A percentile compares a stretch with the other conserved stretches of the same genome.
phyloP scores from a whole-genome alignment of 2,888 invertebrate genomes.

The Lepidochitona cinerea region DNA sequence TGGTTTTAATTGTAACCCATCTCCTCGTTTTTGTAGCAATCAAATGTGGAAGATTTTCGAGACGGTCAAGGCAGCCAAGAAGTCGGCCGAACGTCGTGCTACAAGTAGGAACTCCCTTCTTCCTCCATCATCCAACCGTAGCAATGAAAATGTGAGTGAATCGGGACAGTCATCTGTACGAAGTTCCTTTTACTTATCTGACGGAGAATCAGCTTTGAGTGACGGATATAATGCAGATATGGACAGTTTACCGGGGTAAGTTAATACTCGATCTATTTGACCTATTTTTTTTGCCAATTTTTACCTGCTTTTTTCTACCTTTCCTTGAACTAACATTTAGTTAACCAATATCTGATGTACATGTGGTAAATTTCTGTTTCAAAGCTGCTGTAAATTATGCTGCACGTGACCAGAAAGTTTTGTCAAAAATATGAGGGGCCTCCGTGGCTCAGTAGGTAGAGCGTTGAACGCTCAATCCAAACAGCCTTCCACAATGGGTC shows the following conservation, averaged over 20 bases:
- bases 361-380: too few relatives aligned
- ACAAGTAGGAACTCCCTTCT: neutral
- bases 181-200: constrained; percentile 63
- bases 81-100: constrained; percentile 21
- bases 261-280: neutral
- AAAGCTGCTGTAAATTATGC: too few relatives aligned
- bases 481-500: too few relatives aligned
- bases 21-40: neutral
- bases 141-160: constrained; percentile 31
- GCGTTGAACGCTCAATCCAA: too few relatives aligned
- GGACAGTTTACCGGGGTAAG: constrained; percentile 46
- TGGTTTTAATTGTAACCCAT: neutral
- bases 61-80: constrained; percentile 77
- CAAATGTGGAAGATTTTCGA: constrained; percentile 89
- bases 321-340: too few relatives aligned
- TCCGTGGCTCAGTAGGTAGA: too few relatives aligned
- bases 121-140: constrained; percentile 23
- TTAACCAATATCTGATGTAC: too few relatives aligned
- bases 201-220: constrained; percentile 61
- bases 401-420: too few relatives aligned
- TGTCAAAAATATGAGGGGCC: too few relatives aligned
- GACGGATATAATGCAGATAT: constrained; percentile 62
- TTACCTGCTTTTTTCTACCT: neutral
- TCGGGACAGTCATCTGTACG: constrained; percentile 39
- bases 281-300: neutral